Evolutionary conservation across 2,113 vertebrate species (phyloP).

Genomic region (Baryphthengus martii): DNA sequence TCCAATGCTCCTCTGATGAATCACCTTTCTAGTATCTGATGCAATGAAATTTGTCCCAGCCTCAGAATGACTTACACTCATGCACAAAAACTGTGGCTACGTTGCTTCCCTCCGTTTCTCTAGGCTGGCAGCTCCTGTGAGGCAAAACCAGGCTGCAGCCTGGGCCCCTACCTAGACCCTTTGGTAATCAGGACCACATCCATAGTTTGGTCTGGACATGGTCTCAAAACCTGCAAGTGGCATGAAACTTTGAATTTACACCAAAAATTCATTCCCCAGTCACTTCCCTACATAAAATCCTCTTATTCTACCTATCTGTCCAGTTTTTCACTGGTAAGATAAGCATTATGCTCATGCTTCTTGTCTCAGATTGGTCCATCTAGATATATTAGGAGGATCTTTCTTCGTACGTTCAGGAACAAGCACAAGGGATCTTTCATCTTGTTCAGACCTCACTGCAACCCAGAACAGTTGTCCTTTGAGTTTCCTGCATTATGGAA

Average conservation of each 20-base stretch:
- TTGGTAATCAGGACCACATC: background rate
- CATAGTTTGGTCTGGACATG: fast-evolving
- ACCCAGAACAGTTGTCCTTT: background rate
- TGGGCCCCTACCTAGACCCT: background rate
- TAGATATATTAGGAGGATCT: background rate
- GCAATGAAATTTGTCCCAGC: background rate
- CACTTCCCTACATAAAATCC: background rate
- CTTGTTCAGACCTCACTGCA: background rate
- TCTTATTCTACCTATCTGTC: background rate
- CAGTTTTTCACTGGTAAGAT: background rate
- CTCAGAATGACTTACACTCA: background rate
- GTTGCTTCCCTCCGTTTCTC: background rate
- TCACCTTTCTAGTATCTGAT: background rate
- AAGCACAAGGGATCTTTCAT: background rate
- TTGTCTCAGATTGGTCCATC: background rate
- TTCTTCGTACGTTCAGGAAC: background rate
- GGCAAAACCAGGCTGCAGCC: background rate
- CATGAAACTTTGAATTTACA: background rate
- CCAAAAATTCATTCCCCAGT: background rate
- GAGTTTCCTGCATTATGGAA: background rate
- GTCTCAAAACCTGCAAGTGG: background rate
- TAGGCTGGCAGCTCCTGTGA: background rate
- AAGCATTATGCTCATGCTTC: background rate
- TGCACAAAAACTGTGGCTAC: background rate
- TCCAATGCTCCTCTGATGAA: background rate